Base-by-base conservation (phyloP, 2,797 vertebrate species). In the Esox lucius region DNA sequence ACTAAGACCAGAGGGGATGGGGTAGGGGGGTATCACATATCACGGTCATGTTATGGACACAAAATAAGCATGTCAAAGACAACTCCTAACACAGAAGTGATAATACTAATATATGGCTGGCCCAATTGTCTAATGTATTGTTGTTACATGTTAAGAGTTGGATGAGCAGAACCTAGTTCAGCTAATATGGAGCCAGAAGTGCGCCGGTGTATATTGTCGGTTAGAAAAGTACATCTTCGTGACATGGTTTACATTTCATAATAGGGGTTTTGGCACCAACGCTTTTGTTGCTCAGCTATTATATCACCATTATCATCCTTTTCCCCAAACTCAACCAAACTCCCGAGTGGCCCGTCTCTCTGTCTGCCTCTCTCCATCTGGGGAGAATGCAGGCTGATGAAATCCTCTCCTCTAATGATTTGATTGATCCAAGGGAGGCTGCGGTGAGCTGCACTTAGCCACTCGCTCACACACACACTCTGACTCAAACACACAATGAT, bases 371-470 rank as follows among this genome's bases (percentile, higher is more conserved):
- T 65, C 71, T 66, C 61, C 28, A 75, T 65, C 71, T 66, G 49
- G 19, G 77, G 71, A 90, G 83, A 83, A 86, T 79, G 72, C 61
- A 42, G 31, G 62, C 39, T 78, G 78, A 87, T 90, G 88, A 91
- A 88, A 88, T 84, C 79, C 78, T 86, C 82, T 87, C 78, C 69
- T 85, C 80, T 90, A 91, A 92, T 87, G 87, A 86, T 75, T 89
- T 85, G 89, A 93, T 88, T 91, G 90, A 93, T 92, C 91, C 84
- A 69, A 68, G 81, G 80, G 85, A 87, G 83, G 72, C 67, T n/a
- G 8, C 35, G 51, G 70, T 68, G 72, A 76, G 71, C 85, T 82
- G 87, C 80, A 90, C 87, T 91, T 85, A 86, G 76, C 80, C 83
- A 81, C 84, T 87, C 82, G 68, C 81, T 83, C 78, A 80, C 80